These are phyloP conservation scores for Pherbina coryleti DNA, from an alignment of 2,888 invertebrate species.

Conservation along the genomic window DNA sequence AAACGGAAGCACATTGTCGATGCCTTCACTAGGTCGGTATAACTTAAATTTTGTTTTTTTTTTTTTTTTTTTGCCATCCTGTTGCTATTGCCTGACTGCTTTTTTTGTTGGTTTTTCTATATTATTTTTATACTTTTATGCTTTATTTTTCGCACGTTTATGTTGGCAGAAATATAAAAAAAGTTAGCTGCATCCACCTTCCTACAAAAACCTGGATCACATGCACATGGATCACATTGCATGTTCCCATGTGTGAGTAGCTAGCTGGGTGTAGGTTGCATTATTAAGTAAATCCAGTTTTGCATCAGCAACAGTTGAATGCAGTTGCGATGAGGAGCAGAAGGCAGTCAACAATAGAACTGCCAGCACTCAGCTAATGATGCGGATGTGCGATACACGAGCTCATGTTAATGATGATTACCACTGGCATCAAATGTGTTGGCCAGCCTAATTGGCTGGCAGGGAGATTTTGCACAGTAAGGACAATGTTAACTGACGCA, in stretches of 20 bases:
- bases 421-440: not conserved
- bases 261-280: not conserved
- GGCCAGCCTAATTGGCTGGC: not conserved
- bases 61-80: not conserved
- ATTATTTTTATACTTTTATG: not conserved
- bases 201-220: not conserved
- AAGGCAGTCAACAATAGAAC: slow-evolving; percentile 1
- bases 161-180: not conserved
- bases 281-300: slow-evolving; percentile 2
- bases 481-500: no score
- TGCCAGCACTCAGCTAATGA: slow-evolving; percentile 1
- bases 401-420: not conserved
- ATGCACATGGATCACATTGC: not conserved
- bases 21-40: not conserved
- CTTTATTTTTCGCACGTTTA: not conserved
- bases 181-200: not conserved
- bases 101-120: not conserved
- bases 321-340: not conserved
- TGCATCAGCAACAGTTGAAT: not conserved
- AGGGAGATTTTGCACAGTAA: no score
- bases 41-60: not conserved
- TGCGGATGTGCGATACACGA: slow-evolving; percentile 6
- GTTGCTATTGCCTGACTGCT: not conserved
- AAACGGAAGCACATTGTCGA: not conserved
- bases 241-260: not conserved